Conservation (phyloP, 2,113 vertebrate genomes). For the Archilochus colubris region DNA sequence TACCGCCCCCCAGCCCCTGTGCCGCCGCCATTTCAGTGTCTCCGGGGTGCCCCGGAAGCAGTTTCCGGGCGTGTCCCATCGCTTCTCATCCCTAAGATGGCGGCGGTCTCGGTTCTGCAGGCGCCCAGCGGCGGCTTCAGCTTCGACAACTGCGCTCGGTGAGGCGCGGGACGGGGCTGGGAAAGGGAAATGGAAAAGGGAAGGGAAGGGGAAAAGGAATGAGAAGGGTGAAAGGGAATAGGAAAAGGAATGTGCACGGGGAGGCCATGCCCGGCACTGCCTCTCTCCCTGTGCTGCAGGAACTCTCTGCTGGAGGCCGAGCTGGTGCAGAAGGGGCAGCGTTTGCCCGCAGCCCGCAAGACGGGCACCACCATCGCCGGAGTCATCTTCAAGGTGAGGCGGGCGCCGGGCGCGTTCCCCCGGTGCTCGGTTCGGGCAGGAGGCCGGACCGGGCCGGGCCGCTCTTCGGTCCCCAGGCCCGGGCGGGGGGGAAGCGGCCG, state of each 20-base stretch:
- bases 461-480: not conserved
- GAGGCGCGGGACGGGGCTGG: not conserved
- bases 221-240: not conserved
- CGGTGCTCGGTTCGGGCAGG: not conserved
- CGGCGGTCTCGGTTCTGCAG: conserved; percentile 76
- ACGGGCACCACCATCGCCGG: conserved; percentile 97
- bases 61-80: not conserved
- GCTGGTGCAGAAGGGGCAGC: conserved; percentile 78
- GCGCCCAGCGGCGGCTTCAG: conserved; percentile 82
- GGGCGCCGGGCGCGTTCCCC: too few relatives aligned
- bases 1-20: too few relatives aligned
- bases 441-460: not conserved
- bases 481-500: not conserved
- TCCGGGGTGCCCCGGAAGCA: not conserved
- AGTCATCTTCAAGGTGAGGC: conserved; percentile 88
- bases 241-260: too few relatives aligned
- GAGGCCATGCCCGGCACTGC: not conserved
- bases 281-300: conserved; percentile 68
- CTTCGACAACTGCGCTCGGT: conserved; percentile 93
- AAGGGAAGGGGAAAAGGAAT: not conserved
- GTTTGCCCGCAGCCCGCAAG: conserved; percentile 85
- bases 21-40: too few relatives aligned
- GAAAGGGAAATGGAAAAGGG: not conserved
- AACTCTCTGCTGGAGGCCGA: conserved; percentile 86
- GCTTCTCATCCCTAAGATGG: conserved; percentile 76